A percentile compares a stretch with the other conserved stretches of the same genome.
phyloP scores from a whole-genome alignment of 2,888 invertebrate species.

The Malachius bipustulatus region DNA sequence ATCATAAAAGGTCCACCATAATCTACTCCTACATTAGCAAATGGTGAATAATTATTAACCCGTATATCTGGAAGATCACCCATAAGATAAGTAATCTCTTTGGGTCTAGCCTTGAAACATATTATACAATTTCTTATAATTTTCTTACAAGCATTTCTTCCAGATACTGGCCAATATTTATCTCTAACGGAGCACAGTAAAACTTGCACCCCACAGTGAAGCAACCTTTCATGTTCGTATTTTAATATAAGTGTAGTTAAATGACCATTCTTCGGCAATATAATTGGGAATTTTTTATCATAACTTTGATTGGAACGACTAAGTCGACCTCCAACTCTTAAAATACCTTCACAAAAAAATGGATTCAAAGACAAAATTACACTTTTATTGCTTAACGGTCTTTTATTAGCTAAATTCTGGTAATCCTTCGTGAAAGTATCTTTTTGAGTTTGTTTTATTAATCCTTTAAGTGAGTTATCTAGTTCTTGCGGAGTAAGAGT shows the following conservation, averaged over 20 bases:
- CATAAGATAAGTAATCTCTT: neutral
- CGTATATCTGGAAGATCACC: conserved; percentile 8
- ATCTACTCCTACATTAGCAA: conserved; percentile 5
- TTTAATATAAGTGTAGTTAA: conserved; percentile 3
- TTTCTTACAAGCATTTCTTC: neutral
- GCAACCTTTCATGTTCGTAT: conserved; percentile 5
- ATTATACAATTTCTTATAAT: neutral
- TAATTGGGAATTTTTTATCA: conserved; percentile 12
- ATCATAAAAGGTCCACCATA: conserved; percentile 2
- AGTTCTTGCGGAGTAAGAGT: neutral
- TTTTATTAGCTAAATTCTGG: conserved; percentile 3
- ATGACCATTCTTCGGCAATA: conserved; percentile 8
- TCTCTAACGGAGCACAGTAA: neutral
- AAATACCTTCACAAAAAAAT: conserved; percentile 10
- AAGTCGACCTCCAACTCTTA: conserved; percentile 13
- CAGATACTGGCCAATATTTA: conserved; percentile 3
- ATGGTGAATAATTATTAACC: conserved; percentile 9
- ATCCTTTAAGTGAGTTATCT: neutral
- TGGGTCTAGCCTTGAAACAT: conserved; percentile 6
- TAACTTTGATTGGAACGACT: conserved; percentile 5
- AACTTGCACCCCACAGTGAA: conserved; percentile 5
- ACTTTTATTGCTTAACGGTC: neutral
- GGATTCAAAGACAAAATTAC: conserved; percentile 10
- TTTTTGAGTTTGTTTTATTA: neutral
- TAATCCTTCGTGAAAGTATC: neutral